A percentile compares a stretch with the other conserved stretches of the same genome.
These are phyloP conservation scores for Drosophila kohkoa DNA, from an alignment of 1,140 invertebrate species.

Conservation along the genomic window DNA sequence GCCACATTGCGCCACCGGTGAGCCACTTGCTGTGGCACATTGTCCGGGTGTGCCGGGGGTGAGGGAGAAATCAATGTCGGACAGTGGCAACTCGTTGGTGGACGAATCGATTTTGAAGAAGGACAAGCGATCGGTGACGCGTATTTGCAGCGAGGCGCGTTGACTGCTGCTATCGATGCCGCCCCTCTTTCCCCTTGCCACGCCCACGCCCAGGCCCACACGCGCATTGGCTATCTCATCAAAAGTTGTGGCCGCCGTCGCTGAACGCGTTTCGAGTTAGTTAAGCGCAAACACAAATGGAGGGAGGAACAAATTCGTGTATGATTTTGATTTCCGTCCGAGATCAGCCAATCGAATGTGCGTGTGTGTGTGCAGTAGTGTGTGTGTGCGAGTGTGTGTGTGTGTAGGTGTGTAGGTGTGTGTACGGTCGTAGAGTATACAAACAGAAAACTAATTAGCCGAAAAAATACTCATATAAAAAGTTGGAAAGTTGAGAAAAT, in stretches of 20 bases:
- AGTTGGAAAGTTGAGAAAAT: constrained; percentile 31
- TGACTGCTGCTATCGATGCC: constrained; percentile 24
- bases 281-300: constrained; percentile 2
- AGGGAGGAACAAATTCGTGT: neutral
- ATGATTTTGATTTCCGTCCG: constrained; percentile 29
- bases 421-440: constrained; percentile 49
- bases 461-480: constrained; percentile 50
- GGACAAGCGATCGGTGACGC: constrained; percentile 74
- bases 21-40: constrained; percentile 2
- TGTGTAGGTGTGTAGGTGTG: constrained; percentile 18
- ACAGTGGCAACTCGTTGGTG: constrained; percentile 87
- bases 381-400: constrained; percentile 26
- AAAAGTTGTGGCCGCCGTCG: constrained; percentile 35
- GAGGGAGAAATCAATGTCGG: constrained; percentile 85
- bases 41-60: constrained; percentile 66
- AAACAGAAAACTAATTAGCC: constrained; percentile 78
- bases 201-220: constrained; percentile 28
- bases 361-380: constrained; percentile 13
- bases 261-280: neutral
- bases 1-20: constrained; percentile 1
- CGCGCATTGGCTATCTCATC: constrained; percentile 60
- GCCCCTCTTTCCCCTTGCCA: neutral
- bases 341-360: constrained; percentile 21
- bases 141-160: constrained; percentile 64
- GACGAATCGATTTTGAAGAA: constrained; percentile 85